Conservation (phyloP, 2,888 invertebrate species). For the Linnaemya vulpina region DNA sequence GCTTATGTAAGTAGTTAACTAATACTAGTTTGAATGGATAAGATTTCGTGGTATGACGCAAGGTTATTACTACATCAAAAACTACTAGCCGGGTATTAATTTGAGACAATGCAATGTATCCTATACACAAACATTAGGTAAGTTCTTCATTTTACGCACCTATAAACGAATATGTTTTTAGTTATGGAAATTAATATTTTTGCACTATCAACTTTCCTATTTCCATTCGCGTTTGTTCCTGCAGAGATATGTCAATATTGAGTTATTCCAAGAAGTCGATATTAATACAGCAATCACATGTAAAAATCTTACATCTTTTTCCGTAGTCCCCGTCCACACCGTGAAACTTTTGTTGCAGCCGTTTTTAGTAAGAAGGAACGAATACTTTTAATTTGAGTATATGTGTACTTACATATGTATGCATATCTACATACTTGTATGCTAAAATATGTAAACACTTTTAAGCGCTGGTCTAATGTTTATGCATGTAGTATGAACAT, state of each 20-base stretch:
- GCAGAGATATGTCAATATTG: too few species aligned
- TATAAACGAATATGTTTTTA: background rate
- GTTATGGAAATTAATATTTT: background rate
- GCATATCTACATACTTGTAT: too few species aligned
- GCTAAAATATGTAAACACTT: background rate
- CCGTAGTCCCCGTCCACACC: too few species aligned
- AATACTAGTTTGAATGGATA: slow-evolving; percentile 50
- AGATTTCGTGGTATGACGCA: slow-evolving; percentile 49
- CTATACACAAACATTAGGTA: slow-evolving; percentile 1
- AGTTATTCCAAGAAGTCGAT: too few species aligned
- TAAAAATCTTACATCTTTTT: too few species aligned
- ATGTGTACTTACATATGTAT: too few species aligned
- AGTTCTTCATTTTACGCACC: background rate
- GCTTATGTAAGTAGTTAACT: background rate
- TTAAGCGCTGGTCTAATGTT: background rate
- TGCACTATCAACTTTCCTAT: too few species aligned
- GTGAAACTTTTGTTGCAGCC: too few species aligned
- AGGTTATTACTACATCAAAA: slow-evolving; percentile 63
- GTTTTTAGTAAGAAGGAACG: too few species aligned
- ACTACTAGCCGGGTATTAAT: slow-evolving; percentile 20
- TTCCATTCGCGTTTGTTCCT: too few species aligned
- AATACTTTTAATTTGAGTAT: too few species aligned
- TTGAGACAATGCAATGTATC: slow-evolving; percentile 34
- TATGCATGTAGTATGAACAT: background rate
- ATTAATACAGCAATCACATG: too few species aligned